A percentile compares a stretch with the other conserved stretches of the same genome.
Conservation (phyloP, 1,140 invertebrate genomes). For the Pissodes strobi region DNA sequence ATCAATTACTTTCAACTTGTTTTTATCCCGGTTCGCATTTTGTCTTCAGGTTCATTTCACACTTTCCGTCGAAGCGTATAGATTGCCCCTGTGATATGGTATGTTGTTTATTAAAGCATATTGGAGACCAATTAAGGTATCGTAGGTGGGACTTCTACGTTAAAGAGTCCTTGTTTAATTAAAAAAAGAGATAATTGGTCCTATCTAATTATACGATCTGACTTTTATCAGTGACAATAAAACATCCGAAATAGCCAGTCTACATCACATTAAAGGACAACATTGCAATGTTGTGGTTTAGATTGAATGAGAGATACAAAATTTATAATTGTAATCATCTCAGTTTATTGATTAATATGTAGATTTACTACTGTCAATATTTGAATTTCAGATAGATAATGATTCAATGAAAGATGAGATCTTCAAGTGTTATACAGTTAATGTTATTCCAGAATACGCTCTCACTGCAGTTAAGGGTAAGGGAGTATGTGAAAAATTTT, state of each 20-base stretch:
- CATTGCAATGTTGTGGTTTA: not conserved
- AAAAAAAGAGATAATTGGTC: constrained; percentile 27
- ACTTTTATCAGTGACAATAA: constrained; percentile 13
- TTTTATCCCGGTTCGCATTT: constrained; percentile 17
- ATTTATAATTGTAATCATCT: too few species aligned
- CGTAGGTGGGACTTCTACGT: constrained; percentile 17
- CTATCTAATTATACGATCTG: constrained; percentile 20
- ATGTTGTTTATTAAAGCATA: constrained; percentile 25
- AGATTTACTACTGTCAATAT: too few species aligned
- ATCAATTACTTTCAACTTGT: constrained; percentile 1
- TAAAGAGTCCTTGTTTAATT: constrained; percentile 18
- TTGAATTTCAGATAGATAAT: too few species aligned
- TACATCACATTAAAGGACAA: not conserved
- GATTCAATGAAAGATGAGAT: too few species aligned
- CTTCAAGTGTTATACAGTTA: too few species aligned
- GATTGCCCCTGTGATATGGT: constrained; percentile 16
- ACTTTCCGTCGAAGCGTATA: constrained; percentile 17
- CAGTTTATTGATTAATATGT: too few species aligned
- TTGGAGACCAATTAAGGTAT: constrained; percentile 23
- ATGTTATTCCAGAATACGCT: too few species aligned
- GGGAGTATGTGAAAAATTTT: too few species aligned
- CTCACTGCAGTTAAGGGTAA: too few species aligned
- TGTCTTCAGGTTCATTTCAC: constrained; percentile 18
- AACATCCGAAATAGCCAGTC: constrained; percentile 9
- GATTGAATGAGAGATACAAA: too few species aligned